Evolutionary conservation across 2,113 vertebrate genomes (phyloP).

Genomic region (Poeciliopsis occidentalis): DNA sequence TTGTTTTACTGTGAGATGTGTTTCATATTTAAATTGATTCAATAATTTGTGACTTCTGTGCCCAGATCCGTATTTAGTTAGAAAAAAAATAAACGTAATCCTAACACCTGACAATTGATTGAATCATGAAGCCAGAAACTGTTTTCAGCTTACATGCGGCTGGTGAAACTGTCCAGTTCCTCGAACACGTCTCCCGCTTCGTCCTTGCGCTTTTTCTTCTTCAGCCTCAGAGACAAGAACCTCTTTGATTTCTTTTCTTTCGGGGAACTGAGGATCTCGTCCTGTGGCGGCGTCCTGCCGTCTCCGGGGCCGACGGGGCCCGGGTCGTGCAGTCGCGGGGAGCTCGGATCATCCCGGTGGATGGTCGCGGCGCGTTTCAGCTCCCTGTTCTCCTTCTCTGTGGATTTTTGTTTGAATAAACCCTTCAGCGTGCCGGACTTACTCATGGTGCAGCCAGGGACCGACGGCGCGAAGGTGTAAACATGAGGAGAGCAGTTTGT

Average conservation of each 20-base stretch:
- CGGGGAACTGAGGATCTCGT: constrained; percentile 2
- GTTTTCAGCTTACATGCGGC: constrained; percentile 31
- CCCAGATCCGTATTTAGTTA: neutral
- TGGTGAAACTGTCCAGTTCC: constrained; percentile 57
- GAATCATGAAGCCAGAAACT: neutral
- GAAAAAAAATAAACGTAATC: too few species aligned
- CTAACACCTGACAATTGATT: neutral
- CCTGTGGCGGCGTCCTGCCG: neutral
- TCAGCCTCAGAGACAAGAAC: constrained; percentile 47
- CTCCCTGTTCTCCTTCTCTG: constrained; percentile 31
- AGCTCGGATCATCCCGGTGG: neutral
- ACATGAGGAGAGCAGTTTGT: neutral
- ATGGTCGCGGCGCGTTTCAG: neutral
- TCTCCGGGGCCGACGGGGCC: constrained; percentile 22
- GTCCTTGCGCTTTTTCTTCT: constrained; percentile 59
- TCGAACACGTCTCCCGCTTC: constrained; percentile 50
- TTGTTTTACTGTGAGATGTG: neutral
- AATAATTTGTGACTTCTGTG: neutral
- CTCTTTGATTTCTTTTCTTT: constrained; percentile 58
- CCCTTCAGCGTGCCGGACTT: constrained; percentile 60
- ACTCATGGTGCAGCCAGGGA: constrained; percentile 56
- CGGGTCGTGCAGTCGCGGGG: neutral
- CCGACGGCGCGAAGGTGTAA: neutral
- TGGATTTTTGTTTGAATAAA: constrained; percentile 58
- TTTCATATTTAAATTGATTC: neutral